These are phyloP conservation scores for Nephrotoma appendiculata DNA, from an alignment of 2,888 invertebrate genomes.

Conservation along the genomic window DNA sequence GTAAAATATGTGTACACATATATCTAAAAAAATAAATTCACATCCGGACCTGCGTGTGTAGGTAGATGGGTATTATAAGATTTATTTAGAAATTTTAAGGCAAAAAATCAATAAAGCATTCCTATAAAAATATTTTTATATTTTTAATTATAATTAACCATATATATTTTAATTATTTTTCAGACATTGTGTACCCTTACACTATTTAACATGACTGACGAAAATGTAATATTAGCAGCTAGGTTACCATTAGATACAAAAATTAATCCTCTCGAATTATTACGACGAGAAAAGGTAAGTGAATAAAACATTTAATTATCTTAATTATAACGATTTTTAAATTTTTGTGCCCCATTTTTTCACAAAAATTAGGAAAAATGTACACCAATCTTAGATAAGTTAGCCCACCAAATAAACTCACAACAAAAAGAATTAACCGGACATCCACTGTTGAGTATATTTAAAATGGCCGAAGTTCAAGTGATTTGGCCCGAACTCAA, in stretches of 20 bases:
- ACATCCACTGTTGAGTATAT: slow-evolving; percentile 73
- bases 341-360: neutral
- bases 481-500: slow-evolving; percentile 53
- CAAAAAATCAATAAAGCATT: neutral
- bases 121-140: neutral
- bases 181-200: slow-evolving; percentile 77
- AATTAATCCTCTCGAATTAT: slow-evolving; percentile 47
- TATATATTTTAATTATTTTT: slow-evolving; percentile 20
- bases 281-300: slow-evolving; percentile 57
- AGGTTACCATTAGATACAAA: slow-evolving; percentile 50
- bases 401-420: slow-evolving; percentile 72
- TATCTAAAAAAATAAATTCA: neutral
- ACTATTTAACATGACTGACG: slow-evolving; percentile 71
- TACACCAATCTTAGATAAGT: slow-evolving; percentile 61
- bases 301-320: neutral
- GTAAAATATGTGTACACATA: neutral
- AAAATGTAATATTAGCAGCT: slow-evolving; percentile 77
- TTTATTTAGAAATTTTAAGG: slow-evolving; percentile 14
- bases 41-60: neutral
- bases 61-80: neutral
- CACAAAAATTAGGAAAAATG: slow-evolving; percentile 31
- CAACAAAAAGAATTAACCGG: slow-evolving; percentile 75
- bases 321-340: neutral
- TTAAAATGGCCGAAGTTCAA: slow-evolving; percentile 86
- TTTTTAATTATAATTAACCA: slow-evolving; percentile 2